phyloP scores from a whole-genome alignment of 2,888 invertebrate species.

The Labia minor region DNA sequence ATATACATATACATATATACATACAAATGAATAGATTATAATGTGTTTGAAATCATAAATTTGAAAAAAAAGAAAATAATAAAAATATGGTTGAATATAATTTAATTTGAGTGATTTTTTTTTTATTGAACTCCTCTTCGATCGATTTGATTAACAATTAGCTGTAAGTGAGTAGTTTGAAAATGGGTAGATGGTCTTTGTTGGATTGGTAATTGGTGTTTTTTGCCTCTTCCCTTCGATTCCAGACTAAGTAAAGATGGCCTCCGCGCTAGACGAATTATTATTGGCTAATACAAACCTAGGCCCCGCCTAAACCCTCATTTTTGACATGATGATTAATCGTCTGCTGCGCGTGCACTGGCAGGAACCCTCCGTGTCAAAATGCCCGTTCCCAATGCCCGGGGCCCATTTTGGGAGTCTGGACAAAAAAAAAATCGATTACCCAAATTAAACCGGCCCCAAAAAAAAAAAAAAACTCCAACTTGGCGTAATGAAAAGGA shows the following conservation, averaged over 20 bases:
- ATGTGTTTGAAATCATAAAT: slow-evolving; percentile 41
- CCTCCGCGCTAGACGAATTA: slow-evolving; percentile 44
- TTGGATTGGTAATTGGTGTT: not conserved
- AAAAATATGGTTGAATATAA: slow-evolving; percentile 40
- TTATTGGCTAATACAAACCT: slow-evolving; percentile 49
- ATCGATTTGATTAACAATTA: no score
- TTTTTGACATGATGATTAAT: slow-evolving; percentile 49
- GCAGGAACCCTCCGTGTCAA: not conserved
- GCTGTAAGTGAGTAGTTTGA: not conserved
- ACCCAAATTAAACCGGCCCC: no score
- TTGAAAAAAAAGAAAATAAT: slow-evolving; percentile 25
- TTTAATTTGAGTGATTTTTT: not conserved
- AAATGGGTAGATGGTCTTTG: not conserved
- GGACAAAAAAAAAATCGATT: no score
- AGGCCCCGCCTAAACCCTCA: slow-evolving; percentile 46
- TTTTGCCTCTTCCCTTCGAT: not conserved
- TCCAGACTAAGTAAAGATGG: slow-evolving; percentile 40
- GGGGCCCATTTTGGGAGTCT: no score
- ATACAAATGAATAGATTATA: not conserved
- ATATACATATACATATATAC: not conserved
- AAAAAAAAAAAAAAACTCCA: no score
- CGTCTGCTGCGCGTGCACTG: slow-evolving; percentile 35
- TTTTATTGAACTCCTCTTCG: not conserved
- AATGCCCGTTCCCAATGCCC: not conserved
- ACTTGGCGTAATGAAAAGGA: no score